Evolutionary conservation across 2,888 invertebrate species (phyloP).

Genomic region (Callinectes sapidus): DNA sequence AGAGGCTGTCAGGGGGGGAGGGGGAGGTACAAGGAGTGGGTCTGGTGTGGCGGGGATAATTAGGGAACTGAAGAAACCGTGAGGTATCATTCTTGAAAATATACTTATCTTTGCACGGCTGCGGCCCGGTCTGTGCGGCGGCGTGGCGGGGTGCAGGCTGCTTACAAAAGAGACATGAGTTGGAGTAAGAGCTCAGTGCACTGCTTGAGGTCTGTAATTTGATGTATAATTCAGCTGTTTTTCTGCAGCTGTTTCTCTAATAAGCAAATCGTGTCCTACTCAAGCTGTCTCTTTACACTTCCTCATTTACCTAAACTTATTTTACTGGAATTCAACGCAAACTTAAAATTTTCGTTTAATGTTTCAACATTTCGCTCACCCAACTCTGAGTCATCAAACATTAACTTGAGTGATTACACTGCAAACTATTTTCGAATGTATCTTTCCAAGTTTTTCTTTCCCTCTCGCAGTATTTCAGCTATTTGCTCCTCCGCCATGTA

Average conservation of each 20-base stretch:
- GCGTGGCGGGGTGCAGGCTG: neutral
- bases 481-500: neutral
- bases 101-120: neutral
- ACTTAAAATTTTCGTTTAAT: neutral
- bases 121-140: neutral
- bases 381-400: neutral
- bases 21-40: neutral
- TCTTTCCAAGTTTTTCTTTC: neutral
- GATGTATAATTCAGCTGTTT: neutral
- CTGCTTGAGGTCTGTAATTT: neutral
- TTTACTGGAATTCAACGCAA: neutral
- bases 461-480: neutral
- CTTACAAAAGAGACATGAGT: neutral
- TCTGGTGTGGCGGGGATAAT: neutral
- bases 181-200: neutral
- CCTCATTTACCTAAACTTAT: neutral
- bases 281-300: neutral
- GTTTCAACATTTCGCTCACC: neutral
- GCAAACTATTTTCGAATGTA: neutral
- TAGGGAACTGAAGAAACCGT: neutral
- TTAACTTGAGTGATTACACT: neutral
- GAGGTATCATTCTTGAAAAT: constrained; percentile 29
- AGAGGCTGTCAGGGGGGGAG: neutral
- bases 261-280: neutral
- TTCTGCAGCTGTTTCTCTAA: neutral